phyloP scores from a whole-genome alignment of 2,888 invertebrate species.

The Shargacucullia verbasci region DNA sequence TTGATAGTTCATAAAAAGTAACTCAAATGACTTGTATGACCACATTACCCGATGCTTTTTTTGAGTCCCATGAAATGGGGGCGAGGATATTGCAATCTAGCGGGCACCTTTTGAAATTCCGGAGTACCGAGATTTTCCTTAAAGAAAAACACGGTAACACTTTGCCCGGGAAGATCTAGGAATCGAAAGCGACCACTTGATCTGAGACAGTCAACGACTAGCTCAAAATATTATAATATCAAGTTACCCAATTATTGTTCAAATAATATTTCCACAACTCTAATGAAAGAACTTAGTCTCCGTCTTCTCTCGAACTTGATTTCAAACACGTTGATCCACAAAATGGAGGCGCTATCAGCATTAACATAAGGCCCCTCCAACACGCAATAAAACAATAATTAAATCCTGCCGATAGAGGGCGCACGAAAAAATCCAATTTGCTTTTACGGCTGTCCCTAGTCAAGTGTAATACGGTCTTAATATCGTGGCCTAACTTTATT shows the following conservation, averaged over 20 bases:
- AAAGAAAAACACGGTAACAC: no score
- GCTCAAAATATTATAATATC: no score
- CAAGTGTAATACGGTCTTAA: slow-evolving; percentile 44
- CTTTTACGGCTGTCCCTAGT: slow-evolving; percentile 75
- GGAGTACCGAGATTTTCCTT: no score
- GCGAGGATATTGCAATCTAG: no score
- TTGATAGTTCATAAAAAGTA: no score
- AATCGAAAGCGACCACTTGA: no score
- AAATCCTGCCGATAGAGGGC: slow-evolving; percentile 73
- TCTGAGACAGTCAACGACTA: no score
- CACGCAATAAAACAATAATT: slow-evolving; percentile 85
- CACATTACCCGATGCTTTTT: no score
- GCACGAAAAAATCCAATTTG: slow-evolving; percentile 83
- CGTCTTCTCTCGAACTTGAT: slow-evolving; percentile 29
- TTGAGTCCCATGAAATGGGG: no score
- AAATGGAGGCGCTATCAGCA: slow-evolving; percentile 57
- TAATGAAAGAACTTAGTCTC: slow-evolving; percentile 14
- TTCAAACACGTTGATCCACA: slow-evolving; percentile 35
- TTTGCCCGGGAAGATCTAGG: no score
- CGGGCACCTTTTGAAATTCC: no score
- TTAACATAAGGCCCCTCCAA: slow-evolving; percentile 67
- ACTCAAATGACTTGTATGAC: no score
- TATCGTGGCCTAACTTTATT: slow-evolving; percentile 24
- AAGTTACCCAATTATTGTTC: not conserved
- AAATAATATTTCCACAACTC: not conserved